A percentile compares a stretch with the other conserved stretches of the same genome.
phyloP scores from a whole-genome alignment of 2,113 vertebrate genomes.

The Furnarius figulus region DNA sequence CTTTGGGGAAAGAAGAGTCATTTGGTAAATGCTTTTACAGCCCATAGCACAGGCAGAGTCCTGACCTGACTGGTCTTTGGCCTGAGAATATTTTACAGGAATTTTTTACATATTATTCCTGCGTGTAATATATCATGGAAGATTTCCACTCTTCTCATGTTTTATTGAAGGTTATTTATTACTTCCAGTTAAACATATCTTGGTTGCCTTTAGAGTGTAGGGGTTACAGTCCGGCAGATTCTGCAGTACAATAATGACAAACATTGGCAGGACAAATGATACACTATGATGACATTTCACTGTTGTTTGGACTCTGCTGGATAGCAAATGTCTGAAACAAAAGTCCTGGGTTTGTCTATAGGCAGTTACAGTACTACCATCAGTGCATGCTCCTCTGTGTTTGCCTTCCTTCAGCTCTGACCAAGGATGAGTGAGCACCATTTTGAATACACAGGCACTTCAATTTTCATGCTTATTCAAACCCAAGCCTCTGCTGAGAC shows the following conservation, averaged over 20 bases:
- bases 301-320: neutral
- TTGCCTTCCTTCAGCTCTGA: neutral
- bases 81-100: neutral
- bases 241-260: neutral
- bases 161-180: neutral
- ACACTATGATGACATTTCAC: neutral
- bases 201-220: neutral
- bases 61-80: neutral
- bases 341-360: neutral
- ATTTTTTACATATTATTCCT: neutral
- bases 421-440: neutral
- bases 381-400: neutral
- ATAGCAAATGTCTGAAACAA: neutral
- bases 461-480: slow-evolving; percentile 6
- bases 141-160: neutral
- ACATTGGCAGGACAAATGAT: neutral
- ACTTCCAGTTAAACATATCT: neutral
- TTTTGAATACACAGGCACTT: slow-evolving; percentile 3
- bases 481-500: neutral
- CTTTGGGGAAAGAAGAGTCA: neutral
- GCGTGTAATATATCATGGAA: neutral
- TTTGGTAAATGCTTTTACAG: slow-evolving; percentile 12
- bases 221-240: neutral
- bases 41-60: neutral
- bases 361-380: neutral